Evolutionary conservation across 2,888 invertebrate species (phyloP).

Genomic region (Ptilodon capucinus): DNA sequence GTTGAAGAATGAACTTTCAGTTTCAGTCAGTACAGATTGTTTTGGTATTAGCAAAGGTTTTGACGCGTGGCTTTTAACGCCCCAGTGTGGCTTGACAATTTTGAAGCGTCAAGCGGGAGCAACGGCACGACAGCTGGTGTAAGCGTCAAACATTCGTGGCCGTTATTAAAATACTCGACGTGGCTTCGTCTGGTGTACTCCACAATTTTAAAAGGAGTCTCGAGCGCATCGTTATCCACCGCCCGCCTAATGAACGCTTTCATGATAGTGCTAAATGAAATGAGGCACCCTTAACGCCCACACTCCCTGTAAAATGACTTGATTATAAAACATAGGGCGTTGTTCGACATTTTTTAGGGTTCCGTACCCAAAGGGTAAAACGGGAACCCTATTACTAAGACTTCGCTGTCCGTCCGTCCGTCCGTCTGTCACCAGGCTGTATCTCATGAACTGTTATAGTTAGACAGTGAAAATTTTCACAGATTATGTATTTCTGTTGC

Average conservation of each 20-base stretch:
- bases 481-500: too few species aligned
- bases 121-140: neutral
- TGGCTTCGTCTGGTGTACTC: conserved; percentile 12
- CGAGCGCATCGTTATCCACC: conserved; percentile 17
- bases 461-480: too few species aligned
- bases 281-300: neutral
- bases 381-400: too few species aligned
- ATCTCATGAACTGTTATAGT: too few species aligned
- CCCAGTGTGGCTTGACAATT: too few species aligned
- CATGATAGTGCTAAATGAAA: conserved; percentile 11
- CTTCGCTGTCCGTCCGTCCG: too few species aligned
- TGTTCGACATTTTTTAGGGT: neutral
- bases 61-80: too few species aligned
- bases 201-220: conserved; percentile 29
- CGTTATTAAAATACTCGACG: conserved; percentile 14
- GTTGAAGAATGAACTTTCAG: too few species aligned
- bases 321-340: neutral
- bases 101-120: neutral
- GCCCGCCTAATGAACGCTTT: conserved; percentile 21
- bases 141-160: conserved; percentile 3
- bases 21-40: too few species aligned
- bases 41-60: too few species aligned
- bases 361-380: too few species aligned
- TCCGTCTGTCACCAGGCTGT: too few species aligned
- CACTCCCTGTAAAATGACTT: neutral